These are phyloP conservation scores for Odontocolon sp. DNA, from an alignment of 2,888 invertebrate species.

Conservation along the genomic window DNA sequence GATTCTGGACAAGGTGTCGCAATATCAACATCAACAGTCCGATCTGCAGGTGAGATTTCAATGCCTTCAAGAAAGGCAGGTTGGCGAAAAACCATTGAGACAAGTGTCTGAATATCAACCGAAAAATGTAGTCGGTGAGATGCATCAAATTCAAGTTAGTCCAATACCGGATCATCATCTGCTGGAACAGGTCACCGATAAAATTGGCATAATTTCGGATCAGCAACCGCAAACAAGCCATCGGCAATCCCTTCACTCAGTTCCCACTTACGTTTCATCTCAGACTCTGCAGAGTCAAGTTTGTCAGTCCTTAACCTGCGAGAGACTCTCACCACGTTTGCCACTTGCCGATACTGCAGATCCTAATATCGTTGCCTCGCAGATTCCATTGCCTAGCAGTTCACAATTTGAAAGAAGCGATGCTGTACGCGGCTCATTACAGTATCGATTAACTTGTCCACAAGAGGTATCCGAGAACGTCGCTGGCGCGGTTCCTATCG, in stretches of 20 bases:
- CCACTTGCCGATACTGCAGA: constrained; percentile 70
- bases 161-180: constrained; percentile 68
- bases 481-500: constrained; percentile 25
- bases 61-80: constrained; percentile 72
- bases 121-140: constrained; percentile 50
- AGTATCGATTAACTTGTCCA: constrained; percentile 73
- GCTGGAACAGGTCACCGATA: constrained; percentile 66
- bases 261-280: constrained; percentile 64
- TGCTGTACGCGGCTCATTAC: constrained; percentile 71
- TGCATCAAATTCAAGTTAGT: constrained; percentile 66
- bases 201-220: constrained; percentile 62
- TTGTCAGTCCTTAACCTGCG: constrained; percentile 68
- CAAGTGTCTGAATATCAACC: constrained; percentile 67
- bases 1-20: constrained; percentile 78
- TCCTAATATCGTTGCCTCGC: constrained; percentile 72
- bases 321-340: constrained; percentile 75
- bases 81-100: constrained; percentile 71
- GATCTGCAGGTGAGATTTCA: constrained; percentile 76
- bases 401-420: constrained; percentile 76
- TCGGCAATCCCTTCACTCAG: constrained; percentile 65
- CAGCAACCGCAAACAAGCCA: constrained; percentile 59
- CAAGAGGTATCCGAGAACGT: constrained; percentile 60
- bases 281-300: constrained; percentile 60
- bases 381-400: constrained; percentile 75
- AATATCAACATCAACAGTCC: constrained; percentile 76